Evolutionary conservation across 2,797 vertebrate species (phyloP).

Genomic region (Zalophus californianus): DNA sequence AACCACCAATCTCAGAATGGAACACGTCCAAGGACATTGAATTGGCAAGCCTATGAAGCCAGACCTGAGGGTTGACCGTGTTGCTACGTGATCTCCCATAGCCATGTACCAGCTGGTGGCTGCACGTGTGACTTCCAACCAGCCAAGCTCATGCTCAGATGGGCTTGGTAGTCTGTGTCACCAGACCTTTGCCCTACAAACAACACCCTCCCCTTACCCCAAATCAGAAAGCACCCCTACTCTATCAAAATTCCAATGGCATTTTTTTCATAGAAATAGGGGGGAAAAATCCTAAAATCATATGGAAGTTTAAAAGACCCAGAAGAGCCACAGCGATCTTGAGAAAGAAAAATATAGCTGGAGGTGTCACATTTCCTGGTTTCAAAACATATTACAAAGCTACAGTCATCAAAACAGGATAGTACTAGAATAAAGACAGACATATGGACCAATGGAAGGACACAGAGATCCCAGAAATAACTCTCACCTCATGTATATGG

Average conservation of each 20-base stretch:
- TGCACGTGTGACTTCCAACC: accelerated
- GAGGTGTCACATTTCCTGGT: background rate
- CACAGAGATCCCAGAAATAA: background rate
- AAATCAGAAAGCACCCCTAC: background rate
- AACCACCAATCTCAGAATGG: background rate
- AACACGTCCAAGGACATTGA: background rate
- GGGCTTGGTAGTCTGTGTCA: background rate
- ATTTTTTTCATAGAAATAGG: background rate
- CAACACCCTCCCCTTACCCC: background rate
- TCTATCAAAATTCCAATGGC: background rate
- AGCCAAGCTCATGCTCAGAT: accelerated
- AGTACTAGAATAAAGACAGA: background rate
- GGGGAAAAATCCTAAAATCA: background rate
- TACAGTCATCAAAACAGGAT: background rate
- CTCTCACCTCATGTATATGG: background rate
- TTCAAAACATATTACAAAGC: background rate
- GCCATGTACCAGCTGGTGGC: accelerated
- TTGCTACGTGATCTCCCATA: accelerated
- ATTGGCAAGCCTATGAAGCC: accelerated
- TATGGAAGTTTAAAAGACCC: background rate
- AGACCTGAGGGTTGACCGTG: background rate
- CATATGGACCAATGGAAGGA: background rate
- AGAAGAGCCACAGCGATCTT: background rate
- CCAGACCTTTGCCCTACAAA: background rate
- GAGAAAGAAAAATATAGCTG: background rate